These are phyloP conservation scores for Microtus ochrogaster DNA, from an alignment of 2,113 vertebrate species.

Conservation along the genomic window DNA sequence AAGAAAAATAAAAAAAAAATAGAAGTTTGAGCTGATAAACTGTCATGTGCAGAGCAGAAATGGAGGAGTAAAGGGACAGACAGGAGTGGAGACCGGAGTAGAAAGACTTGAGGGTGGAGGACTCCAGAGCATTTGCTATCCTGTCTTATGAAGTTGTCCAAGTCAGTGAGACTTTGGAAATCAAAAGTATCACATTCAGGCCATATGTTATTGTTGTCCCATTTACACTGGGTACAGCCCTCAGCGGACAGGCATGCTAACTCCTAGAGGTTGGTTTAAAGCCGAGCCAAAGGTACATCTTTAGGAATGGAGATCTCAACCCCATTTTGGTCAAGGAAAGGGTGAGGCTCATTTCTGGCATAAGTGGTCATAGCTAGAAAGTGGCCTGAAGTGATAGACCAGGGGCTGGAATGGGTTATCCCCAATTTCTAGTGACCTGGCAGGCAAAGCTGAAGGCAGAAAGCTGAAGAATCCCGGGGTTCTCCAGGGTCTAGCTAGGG, in stretches of 20 bases:
- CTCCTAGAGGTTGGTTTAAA: not conserved
- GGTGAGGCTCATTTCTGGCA: not conserved
- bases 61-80: not conserved
- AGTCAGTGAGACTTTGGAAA: not conserved
- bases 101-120: not conserved
- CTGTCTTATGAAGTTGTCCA: not conserved
- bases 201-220: not conserved
- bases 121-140: not conserved
- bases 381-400: not conserved
- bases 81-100: not conserved
- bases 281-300: not conserved
- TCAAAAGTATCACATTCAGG: not conserved
- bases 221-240: not conserved
- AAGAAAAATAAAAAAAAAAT: not conserved
- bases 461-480: not conserved
- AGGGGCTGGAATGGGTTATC: not conserved
- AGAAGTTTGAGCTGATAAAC: not conserved
- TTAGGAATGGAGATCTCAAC: not conserved
- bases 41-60: not conserved
- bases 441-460: not conserved
- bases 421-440: not conserved
- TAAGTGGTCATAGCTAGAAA: not conserved
- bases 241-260: not conserved
- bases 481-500: not conserved
- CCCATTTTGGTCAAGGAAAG: not conserved